Base-by-base conservation (phyloP, 2,797 vertebrate species). In the Limosa lapponica region DNA sequence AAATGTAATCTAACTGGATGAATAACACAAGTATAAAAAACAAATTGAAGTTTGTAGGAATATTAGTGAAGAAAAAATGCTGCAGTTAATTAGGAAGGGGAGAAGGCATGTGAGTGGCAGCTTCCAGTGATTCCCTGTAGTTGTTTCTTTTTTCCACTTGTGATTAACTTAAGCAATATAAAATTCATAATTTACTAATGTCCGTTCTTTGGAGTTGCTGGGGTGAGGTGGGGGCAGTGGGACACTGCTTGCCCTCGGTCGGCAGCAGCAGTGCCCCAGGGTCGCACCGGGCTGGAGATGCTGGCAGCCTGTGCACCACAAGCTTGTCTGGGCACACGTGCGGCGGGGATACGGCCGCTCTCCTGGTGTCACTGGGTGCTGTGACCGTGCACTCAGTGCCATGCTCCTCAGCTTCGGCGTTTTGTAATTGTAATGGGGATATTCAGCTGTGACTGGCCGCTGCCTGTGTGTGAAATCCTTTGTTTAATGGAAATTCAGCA, bases 281-380 rank as follows among this genome's bases (percentile, higher is more conserved):
- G 51, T 48, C 4, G 1, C 16, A 49, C 46, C 1, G 3, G 30
- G 58, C 58, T 2, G 8, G 62, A n/a, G n/a, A 7, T 23, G 48
- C 70, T 11, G 48, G 41, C 23, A 37, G 51, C 16, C 44, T 59
- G 86, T 0, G 3, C 25, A 6, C 37, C 17, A 1, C 27, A 6
- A n/a, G 44, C 37, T 44, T 5, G 3, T 23, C 43, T 37, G 2
- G 0, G 36, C 2, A 2, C 3, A 3, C 1, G 1, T 11, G 20
- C 3, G 8, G 34, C 36, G 2, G 1, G 11, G 34, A 27, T 32
- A 23, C 1, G 14, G 34, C 18, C 15, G 5, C 34, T 18, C n/a
- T 59, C 24, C 46, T 27, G 79, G 30, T 36, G 28, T 58, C 65
- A 9, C 44, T 20, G 11, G 23, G 34, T 41, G 77, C 39, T 6